phyloP scores from a whole-genome alignment of 1,140 invertebrate genomes.

The Drosophila nigromelanica region DNA sequence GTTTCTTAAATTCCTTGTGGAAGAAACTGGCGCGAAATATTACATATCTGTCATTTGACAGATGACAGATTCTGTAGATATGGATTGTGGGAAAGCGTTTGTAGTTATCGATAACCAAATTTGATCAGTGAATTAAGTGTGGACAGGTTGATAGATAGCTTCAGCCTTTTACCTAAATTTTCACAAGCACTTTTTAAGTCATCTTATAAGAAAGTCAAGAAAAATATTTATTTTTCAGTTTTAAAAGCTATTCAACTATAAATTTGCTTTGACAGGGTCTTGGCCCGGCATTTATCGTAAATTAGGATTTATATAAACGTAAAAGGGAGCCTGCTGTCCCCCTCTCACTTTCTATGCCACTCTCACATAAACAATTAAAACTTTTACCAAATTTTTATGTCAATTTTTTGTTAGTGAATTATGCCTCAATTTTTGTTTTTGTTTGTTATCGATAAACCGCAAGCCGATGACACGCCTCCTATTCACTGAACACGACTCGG shows the following conservation, averaged over 20 bases:
- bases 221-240: neutral
- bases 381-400: slow-evolving; percentile 37
- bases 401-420: slow-evolving; percentile 14
- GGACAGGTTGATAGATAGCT: too few relatives aligned
- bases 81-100: too few relatives aligned
- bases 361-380: slow-evolving; percentile 26
- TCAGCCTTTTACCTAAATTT: too few relatives aligned
- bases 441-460: slow-evolving; percentile 38
- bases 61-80: too few relatives aligned
- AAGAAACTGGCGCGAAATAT: too few relatives aligned
- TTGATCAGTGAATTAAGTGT: too few relatives aligned
- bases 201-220: too few relatives aligned
- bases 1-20: too few relatives aligned
- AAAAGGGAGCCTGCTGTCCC: neutral
- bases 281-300: slow-evolving; percentile 25
- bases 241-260: neutral
- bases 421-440: slow-evolving; percentile 4
- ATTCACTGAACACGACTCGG: slow-evolving; percentile 34
- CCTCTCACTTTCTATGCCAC: neutral
- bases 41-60: too few relatives aligned
- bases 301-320: slow-evolving; percentile 3
- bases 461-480: slow-evolving; percentile 30
- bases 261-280: neutral
- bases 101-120: too few relatives aligned
- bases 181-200: too few relatives aligned